phyloP scores from a whole-genome alignment of 2,888 invertebrate species.

The Gastracanthus pulcherrimus region DNA sequence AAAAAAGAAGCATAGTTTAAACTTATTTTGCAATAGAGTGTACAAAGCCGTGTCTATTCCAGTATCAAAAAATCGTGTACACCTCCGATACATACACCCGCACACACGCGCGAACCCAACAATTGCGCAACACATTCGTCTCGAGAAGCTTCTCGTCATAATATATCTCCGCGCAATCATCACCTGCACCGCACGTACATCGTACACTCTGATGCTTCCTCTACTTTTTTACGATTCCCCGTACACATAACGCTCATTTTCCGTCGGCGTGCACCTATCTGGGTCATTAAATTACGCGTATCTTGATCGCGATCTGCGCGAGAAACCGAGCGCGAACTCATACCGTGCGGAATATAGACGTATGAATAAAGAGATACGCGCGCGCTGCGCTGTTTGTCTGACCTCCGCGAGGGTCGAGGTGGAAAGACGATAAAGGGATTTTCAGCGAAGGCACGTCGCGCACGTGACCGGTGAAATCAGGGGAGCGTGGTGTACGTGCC shows the following conservation, averaged over 20 bases:
- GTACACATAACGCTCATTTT: background rate
- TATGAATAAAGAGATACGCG: background rate
- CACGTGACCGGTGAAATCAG: background rate
- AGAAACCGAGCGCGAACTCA: background rate
- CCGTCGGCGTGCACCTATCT: background rate
- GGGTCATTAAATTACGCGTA: constrained; percentile 35
- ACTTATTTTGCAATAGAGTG: background rate
- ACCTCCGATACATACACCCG: background rate
- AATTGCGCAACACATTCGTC: constrained; percentile 9
- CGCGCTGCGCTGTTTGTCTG: background rate
- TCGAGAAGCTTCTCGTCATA: background rate
- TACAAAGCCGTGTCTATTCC: background rate
- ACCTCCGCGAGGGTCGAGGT: constrained; percentile 17
- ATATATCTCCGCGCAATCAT: constrained; percentile 16
- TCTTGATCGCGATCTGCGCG: background rate
- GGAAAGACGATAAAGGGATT: constrained; percentile 20
- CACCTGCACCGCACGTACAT: background rate
- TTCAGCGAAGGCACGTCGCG: constrained; percentile 2
- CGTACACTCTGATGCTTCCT: too few relatives aligned
- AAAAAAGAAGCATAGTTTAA: background rate
- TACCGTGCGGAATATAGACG: background rate
- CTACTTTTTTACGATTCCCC: background rate
- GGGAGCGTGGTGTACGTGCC: background rate
- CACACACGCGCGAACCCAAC: background rate
- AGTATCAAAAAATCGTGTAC: background rate